Conservation (phyloP, 2,113 vertebrate species). For the Zosterops hypoxanthus region DNA sequence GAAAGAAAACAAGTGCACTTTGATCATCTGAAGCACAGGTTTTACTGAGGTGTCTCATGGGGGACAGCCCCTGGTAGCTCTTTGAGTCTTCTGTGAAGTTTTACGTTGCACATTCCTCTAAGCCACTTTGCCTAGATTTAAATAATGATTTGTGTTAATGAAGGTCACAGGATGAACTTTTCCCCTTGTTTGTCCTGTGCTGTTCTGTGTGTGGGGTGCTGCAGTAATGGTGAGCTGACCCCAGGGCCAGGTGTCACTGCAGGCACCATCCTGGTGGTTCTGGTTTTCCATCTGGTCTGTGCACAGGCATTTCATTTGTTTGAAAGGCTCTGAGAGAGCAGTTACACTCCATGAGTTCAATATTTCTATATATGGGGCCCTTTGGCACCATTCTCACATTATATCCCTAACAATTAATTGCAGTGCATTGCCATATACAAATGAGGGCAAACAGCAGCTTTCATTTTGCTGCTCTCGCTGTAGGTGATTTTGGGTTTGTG, state of each 20-base stretch:
- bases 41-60: fast-evolving
- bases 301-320: neutral
- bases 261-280: neutral
- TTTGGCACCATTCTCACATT: neutral
- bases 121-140: neutral
- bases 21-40: neutral
- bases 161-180: neutral
- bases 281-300: neutral
- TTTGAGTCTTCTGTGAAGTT: neutral
- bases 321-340: neutral
- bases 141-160: neutral
- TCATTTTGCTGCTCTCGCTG: neutral
- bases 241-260: neutral
- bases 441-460: neutral
- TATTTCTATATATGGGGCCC: neutral
- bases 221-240: neutral
- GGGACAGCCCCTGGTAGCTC: neutral
- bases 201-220: neutral
- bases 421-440: neutral
- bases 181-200: neutral
- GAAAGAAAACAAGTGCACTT: neutral
- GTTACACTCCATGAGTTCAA: neutral
- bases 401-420: neutral
- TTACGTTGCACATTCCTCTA: neutral
- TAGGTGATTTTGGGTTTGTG: neutral